These are phyloP conservation scores for Osmerus eperlanus DNA, from an alignment of 2,113 vertebrate genomes.

Conservation along the genomic window DNA sequence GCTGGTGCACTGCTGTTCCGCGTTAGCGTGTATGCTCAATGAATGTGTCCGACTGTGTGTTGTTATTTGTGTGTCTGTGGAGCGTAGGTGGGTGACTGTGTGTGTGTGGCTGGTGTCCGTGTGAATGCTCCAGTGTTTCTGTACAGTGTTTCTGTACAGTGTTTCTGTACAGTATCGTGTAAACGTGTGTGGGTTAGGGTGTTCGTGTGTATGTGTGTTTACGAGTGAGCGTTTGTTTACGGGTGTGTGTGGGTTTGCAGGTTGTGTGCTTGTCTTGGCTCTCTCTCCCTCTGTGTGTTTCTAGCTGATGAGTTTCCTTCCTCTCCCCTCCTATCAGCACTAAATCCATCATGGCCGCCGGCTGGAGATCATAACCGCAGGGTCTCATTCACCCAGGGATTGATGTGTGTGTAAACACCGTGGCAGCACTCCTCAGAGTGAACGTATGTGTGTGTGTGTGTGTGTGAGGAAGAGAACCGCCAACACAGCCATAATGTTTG, in stretches of 20 bases:
- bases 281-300: constrained; percentile 9
- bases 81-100: constrained; percentile 9
- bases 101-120: background rate
- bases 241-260: background rate
- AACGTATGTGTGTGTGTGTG: background rate
- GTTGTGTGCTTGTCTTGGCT: background rate
- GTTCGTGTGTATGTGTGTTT: constrained; percentile 12
- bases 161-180: background rate
- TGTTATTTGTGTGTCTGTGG: background rate
- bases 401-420: background rate
- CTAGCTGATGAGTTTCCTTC: constrained; percentile 40
- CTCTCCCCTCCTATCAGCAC: constrained; percentile 44
- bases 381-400: constrained; percentile 27
- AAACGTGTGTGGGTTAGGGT: background rate
- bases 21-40: background rate
- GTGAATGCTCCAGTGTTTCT: background rate
- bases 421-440: background rate
- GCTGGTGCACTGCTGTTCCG: background rate
- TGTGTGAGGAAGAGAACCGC: background rate
- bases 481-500: background rate
- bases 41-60: background rate
- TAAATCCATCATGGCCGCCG: constrained; percentile 43
- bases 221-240: constrained; percentile 1
- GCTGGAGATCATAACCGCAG: constrained; percentile 25
- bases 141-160: background rate